A percentile compares a stretch with the other conserved stretches of the same genome.
These are phyloP conservation scores for Gallinago nigripennis DNA, from an alignment of 2,797 vertebrate genomes.

Conservation along the genomic window DNA sequence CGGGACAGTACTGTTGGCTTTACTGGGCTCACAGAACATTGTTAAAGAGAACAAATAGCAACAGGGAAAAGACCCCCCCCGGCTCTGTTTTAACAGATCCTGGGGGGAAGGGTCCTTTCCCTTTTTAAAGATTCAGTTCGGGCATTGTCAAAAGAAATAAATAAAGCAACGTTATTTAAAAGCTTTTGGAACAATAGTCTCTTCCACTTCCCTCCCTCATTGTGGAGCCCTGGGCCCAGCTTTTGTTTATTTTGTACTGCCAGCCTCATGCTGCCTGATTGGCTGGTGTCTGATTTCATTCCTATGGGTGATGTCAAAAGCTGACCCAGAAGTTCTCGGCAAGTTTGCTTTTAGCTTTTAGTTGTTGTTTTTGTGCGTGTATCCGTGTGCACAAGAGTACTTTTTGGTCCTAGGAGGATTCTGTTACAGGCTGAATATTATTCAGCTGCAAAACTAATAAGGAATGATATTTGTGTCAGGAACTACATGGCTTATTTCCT, in stretches of 20 bases:
- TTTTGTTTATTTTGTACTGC: constrained; percentile 68
- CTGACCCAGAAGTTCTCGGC: constrained; percentile 41
- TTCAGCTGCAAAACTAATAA: constrained; percentile 53
- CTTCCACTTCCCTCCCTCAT: constrained; percentile 66
- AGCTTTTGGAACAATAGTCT: constrained; percentile 66
- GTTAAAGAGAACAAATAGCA: background rate
- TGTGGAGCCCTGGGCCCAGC: constrained; percentile 57
- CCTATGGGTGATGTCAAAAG: constrained; percentile 54
- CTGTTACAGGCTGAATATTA: constrained; percentile 53
- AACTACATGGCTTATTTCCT: constrained; percentile 21
- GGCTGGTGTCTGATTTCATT: constrained; percentile 70
- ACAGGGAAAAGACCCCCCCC: background rate
- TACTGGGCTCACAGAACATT: background rate
- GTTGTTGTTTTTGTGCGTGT: constrained; percentile 61
- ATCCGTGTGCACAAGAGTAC: constrained; percentile 45
- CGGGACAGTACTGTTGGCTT: background rate
- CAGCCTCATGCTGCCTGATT: constrained; percentile 63
- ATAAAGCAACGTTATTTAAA: constrained; percentile 62
- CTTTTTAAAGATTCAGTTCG: constrained; percentile 49
- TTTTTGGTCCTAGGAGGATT: constrained; percentile 52
- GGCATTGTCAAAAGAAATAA: constrained; percentile 56
- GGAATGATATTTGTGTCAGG: constrained; percentile 35
- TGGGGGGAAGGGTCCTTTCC: background rate
- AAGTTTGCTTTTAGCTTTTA: constrained; percentile 44
- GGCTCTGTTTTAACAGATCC: background rate